These are phyloP conservation scores for Zaprionus ghesquierei DNA, from an alignment of 1,140 invertebrate species.

Conservation along the genomic window DNA sequence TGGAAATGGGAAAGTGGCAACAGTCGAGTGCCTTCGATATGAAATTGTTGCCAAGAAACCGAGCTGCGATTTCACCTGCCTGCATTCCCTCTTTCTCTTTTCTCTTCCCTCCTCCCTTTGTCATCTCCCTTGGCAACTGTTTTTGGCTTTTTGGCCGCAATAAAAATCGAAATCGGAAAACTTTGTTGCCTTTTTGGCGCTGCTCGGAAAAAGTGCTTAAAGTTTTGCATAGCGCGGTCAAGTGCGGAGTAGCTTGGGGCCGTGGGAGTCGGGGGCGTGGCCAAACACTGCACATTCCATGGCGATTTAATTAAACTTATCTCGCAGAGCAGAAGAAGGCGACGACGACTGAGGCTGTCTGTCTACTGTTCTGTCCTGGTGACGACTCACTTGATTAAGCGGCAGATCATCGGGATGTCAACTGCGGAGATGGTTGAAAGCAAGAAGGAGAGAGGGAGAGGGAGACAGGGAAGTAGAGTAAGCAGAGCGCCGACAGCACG, in stretches of 20 bases:
- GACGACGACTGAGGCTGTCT: not conserved
- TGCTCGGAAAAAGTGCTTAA: conserved; percentile 48
- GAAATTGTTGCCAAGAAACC: conserved; percentile 68
- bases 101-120: conserved; percentile 11
- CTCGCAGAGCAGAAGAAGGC: conserved; percentile 11
- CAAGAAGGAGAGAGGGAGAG: not conserved
- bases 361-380: not conserved
- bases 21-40: conserved; percentile 59
- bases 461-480: not conserved
- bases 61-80: conserved; percentile 16
- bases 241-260: not conserved
- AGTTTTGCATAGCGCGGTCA: conserved; percentile 38
- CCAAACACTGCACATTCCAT: conserved; percentile 32
- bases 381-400: conserved; percentile 58
- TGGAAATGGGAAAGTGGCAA: conserved; percentile 5
- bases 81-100: conserved; percentile 2
- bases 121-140: conserved; percentile 19
- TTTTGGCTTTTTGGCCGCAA: conserved; percentile 50
- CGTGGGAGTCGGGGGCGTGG: not conserved
- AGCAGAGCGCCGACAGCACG: not conserved
- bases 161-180: conserved; percentile 77
- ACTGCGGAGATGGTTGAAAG: not conserved
- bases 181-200: conserved; percentile 46
- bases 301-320: conserved; percentile 75
- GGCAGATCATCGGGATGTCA: conserved; percentile 44